A percentile compares a stretch with the other conserved stretches of the same genome.
These are phyloP conservation scores for Leptogaster cylindrica DNA, from an alignment of 2,888 invertebrate species.

Conservation along the genomic window DNA sequence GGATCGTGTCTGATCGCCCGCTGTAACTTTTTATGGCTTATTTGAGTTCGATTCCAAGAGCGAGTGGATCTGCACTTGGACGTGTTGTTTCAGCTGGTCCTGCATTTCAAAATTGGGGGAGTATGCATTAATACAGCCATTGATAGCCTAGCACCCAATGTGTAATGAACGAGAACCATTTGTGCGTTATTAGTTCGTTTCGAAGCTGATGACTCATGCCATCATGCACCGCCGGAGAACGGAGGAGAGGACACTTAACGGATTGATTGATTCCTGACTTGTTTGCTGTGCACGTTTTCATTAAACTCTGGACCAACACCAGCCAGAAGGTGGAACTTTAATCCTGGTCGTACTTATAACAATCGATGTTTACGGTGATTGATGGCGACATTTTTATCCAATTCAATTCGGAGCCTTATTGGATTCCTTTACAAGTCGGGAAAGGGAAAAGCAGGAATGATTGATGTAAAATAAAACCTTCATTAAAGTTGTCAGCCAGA, in stretches of 20 bases:
- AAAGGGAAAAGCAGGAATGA: not conserved
- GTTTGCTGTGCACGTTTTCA: conserved; percentile 12
- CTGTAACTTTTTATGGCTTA: conserved; percentile 35
- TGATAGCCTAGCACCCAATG: conserved; percentile 6
- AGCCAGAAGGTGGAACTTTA: not conserved
- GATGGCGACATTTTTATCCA: conserved; percentile 7
- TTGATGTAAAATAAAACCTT: conserved; percentile 12
- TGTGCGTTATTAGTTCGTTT: conserved; percentile 28
- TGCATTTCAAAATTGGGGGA: conserved; percentile 8
- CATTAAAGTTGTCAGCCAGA: not conserved
- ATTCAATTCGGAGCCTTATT: not conserved
- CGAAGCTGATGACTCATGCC: conserved; percentile 6
- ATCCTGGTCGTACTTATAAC: not conserved
- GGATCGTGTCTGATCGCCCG: conserved; percentile 22
- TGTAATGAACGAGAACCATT: conserved; percentile 34
- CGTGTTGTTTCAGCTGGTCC: conserved; percentile 33
- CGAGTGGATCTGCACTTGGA: conserved; percentile 15
- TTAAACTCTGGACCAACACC: conserved; percentile 4
- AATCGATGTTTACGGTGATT: conserved; percentile 19
- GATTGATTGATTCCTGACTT: conserved; percentile 22
- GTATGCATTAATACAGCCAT: not conserved
- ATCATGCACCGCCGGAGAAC: not conserved
- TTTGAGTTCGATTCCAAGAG: conserved; percentile 29
- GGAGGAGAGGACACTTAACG: conserved; percentile 8
- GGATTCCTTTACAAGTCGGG: not conserved